A percentile compares a stretch with the other conserved stretches of the same genome.
phyloP scores from a whole-genome alignment of 2,797 vertebrate genomes.

The Pelochelys cantorii region DNA sequence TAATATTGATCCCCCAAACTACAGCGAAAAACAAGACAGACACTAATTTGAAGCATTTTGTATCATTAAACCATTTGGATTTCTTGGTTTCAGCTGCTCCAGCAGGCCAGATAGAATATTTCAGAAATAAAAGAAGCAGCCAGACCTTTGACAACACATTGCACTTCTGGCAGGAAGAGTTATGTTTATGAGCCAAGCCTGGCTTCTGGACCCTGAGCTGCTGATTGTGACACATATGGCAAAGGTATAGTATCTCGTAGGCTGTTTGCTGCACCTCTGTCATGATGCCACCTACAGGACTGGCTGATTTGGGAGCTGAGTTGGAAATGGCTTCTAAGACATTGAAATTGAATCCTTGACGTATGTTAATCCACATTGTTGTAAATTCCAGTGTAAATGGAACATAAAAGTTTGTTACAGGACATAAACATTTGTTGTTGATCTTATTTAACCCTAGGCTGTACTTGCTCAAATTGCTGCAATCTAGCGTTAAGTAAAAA shows the following conservation, averaged over 20 bases:
- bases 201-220: background rate
- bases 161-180: background rate
- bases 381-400: background rate
- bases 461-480: background rate
- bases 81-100: constrained; percentile 63
- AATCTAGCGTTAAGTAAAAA: background rate
- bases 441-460: background rate
- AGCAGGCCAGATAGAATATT: constrained; percentile 53
- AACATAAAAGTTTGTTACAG: constrained; percentile 6
- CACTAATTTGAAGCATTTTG: constrained; percentile 77
- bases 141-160: constrained; percentile 3
- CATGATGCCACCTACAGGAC: background rate
- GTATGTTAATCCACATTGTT: background rate
- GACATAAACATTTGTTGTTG: background rate
- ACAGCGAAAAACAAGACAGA: constrained; percentile 73
- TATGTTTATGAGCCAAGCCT: background rate
- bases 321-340: constrained; percentile 3
- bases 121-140: constrained; percentile 17
- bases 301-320: background rate
- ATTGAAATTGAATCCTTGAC: background rate
- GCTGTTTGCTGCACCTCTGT: background rate
- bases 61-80: constrained; percentile 75
- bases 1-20: constrained; percentile 81
- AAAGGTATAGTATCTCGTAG: background rate
- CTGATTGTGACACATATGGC: background rate